Evolutionary conservation across 1,140 invertebrate genomes (phyloP).

Genomic region (Nasonia longicornis): DNA sequence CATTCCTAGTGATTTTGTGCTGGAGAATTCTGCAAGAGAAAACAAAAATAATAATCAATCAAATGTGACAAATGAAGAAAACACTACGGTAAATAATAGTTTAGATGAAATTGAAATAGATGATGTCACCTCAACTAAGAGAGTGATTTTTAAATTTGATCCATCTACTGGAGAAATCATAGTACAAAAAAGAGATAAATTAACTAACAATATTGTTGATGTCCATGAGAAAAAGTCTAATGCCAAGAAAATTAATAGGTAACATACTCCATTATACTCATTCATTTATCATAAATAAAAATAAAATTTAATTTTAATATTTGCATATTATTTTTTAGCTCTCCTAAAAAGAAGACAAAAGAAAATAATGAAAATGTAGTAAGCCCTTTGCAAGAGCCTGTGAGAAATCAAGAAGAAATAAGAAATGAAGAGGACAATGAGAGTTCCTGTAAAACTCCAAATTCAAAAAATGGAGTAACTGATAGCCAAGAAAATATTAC

Average conservation of each 20-base stretch:
- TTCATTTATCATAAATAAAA: too few species aligned
- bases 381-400: neutral
- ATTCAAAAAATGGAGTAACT: neutral
- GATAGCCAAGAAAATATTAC: neutral
- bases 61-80: neutral
- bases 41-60: conserved; percentile 4
- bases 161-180: conserved; percentile 49
- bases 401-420: neutral
- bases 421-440: neutral
- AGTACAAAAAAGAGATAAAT: conserved; percentile 43
- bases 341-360: neutral
- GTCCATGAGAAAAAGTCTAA: neutral
- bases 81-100: neutral
- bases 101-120: conserved; percentile 31
- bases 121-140: conserved; percentile 38
- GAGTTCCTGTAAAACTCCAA: neutral
- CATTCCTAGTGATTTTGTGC: neutral
- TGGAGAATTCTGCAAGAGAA: neutral
- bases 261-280: neutral
- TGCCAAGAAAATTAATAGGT: neutral
- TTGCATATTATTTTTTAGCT: neutral
- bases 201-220: neutral
- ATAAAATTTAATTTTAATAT: too few species aligned
- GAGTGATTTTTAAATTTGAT: conserved; percentile 53
- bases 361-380: neutral